These are phyloP conservation scores for Ctenicera cuprea DNA, from an alignment of 2,888 invertebrate genomes.

Conservation along the genomic window DNA sequence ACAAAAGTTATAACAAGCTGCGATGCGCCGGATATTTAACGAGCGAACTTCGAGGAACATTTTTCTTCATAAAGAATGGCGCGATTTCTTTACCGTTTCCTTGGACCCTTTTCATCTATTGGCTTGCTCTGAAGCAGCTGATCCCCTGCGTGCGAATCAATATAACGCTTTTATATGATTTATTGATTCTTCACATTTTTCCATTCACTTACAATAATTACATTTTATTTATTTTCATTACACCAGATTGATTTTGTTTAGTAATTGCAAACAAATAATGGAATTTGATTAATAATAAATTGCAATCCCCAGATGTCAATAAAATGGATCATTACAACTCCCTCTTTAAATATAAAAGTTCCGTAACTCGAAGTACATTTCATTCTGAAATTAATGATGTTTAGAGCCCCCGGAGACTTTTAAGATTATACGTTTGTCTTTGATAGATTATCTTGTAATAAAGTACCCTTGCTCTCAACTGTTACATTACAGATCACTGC, in stretches of 20 bases:
- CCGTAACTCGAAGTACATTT: too few relatives aligned
- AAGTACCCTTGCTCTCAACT: neutral
- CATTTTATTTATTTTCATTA: too few relatives aligned
- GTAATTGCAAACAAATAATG: neutral
- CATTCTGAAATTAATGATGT: too few relatives aligned
- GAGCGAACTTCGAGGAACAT: slow-evolving; percentile 33
- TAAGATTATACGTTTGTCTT: neutral
- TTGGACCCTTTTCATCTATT: slow-evolving; percentile 24
- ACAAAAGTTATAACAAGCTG: slow-evolving; percentile 32
- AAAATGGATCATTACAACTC: too few relatives aligned
- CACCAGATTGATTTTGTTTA: neutral
- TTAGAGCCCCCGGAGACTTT: too few relatives aligned
- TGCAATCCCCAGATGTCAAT: too few relatives aligned
- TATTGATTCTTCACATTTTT: slow-evolving; percentile 15
- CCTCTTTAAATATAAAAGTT: too few relatives aligned
- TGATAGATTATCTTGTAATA: neutral
- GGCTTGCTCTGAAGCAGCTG: slow-evolving; percentile 22
- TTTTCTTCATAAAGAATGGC: slow-evolving; percentile 37
- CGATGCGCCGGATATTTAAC: slow-evolving; percentile 32
- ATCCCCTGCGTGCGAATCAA: slow-evolving; percentile 28
- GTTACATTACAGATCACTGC: slow-evolving; percentile 2
- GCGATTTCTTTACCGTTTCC: slow-evolving; percentile 13
- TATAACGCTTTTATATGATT: slow-evolving; percentile 18
- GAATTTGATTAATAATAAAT: neutral
- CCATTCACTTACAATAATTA: neutral